Base-by-base conservation (phyloP, 2,888 invertebrate species). In the Amaurobius ferox region DNA sequence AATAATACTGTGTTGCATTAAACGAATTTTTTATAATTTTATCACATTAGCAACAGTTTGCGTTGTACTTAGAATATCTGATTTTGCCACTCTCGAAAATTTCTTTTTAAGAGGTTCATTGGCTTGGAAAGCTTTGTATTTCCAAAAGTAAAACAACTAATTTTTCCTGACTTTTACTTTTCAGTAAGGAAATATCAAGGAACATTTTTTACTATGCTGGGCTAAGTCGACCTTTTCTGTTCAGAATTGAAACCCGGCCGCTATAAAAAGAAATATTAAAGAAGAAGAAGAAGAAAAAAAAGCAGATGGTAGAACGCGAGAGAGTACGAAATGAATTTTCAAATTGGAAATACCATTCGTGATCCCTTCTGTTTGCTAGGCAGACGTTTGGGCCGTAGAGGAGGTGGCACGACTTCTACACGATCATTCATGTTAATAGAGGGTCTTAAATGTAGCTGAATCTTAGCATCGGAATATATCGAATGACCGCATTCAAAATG, bases 401-500 rank as follows among this genome's bases (percentile, higher is more conserved):
- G 78, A 79, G 79, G 72, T 64, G 79, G 71, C 40, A 26, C 79
- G 66, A 55, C 23, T 26, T 67, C 66, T 32, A n/a, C 70, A 68
- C 74, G 73, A 81, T 81, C 80, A 68, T 73, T 80, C 67, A 67
- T 67, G 73, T 80, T 73, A 80, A 80, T 80, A 80, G 39, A 73
- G 67, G 67, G 72, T 67, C 73, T 79, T 71, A 40, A 79, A 79
- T 78, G 55, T 30, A 68, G 78, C 68, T 71, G 64, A 79, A 79
- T 72, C 72, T 72, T 55, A 35, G 35, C 74, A 68, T 83, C 70
- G 81, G 81, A 76, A 76, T 83, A 76, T 76, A 76, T 83, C 81
- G 64, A 71, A 62, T 64, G 76, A 81, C 62, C 40, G 68, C 68
- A 81, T 68, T 80, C 80, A 67, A 73, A 73, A 74, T 62, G 62